Evolutionary conservation across 2,888 invertebrate genomes (phyloP).

Genomic region (Rhamphomyia laevipes): DNA sequence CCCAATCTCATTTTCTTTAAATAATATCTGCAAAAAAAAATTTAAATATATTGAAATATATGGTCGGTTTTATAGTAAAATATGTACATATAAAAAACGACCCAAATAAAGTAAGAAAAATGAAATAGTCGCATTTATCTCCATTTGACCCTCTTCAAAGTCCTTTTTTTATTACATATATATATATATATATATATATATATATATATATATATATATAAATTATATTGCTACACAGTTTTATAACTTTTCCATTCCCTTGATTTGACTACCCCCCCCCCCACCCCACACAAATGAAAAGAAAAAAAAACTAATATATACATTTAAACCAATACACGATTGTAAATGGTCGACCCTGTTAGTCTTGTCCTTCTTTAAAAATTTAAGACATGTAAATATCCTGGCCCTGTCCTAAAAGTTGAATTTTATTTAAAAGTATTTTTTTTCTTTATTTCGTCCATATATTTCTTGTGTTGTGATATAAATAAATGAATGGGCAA

Average conservation of each 20-base stretch:
- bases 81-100: background rate
- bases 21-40: background rate
- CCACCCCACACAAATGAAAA: too few relatives aligned
- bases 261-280: too few relatives aligned
- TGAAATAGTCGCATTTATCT: conserved; percentile 31
- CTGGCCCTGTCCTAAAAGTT: conserved; percentile 13
- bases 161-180: conserved; percentile 31
- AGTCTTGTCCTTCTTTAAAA: conserved; percentile 3
- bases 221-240: too few relatives aligned
- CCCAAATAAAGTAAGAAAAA: background rate
- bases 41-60: background rate
- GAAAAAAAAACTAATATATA: too few relatives aligned
- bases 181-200: too few relatives aligned
- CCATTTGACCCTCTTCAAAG: conserved; percentile 41
- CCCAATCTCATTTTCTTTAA: background rate
- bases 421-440: too few relatives aligned
- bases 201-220: conserved; percentile 1
- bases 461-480: too few relatives aligned
- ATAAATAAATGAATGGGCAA: conserved; percentile 7
- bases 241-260: too few relatives aligned
- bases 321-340: too few relatives aligned
- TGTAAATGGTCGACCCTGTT: background rate
- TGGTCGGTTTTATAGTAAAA: background rate
- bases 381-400: conserved; percentile 18
- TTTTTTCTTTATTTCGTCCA: too few relatives aligned